Conservation (phyloP, 2,888 invertebrate genomes). For the Chesias legatella region DNA sequence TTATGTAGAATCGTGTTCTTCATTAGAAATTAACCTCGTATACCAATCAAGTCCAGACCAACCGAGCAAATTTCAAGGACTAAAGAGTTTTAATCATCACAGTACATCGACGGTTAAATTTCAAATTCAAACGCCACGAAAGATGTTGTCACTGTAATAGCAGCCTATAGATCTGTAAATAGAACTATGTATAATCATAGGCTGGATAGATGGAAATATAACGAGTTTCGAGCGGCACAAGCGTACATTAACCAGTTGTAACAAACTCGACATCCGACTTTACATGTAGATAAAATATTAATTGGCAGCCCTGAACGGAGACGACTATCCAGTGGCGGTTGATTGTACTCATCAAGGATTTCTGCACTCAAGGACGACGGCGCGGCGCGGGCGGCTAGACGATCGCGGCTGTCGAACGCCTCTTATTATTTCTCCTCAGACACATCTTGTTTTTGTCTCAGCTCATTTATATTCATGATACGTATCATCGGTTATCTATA, state of each 20-base stretch:
- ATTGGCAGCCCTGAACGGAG: slow-evolving; percentile 70
- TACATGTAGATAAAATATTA: slow-evolving; percentile 55
- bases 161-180: slow-evolving; percentile 23
- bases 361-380: slow-evolving; percentile 76
- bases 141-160: slow-evolving; percentile 19
- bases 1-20: too few relatives aligned
- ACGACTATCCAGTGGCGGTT: slow-evolving; percentile 76
- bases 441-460: slow-evolving; percentile 75
- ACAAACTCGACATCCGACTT: slow-evolving; percentile 34
- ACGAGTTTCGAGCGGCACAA: slow-evolving; percentile 37
- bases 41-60: too few relatives aligned
- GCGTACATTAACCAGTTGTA: slow-evolving; percentile 40
- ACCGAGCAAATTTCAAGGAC: too few relatives aligned
- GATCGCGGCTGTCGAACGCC: slow-evolving; percentile 65
- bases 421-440: slow-evolving; percentile 75
- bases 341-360: slow-evolving; percentile 81
- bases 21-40: too few relatives aligned
- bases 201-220: slow-evolving; percentile 33
- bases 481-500: slow-evolving; percentile 71
- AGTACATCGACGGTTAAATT: too few relatives aligned
- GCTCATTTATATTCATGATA: slow-evolving; percentile 78
- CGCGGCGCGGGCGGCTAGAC: slow-evolving; percentile 72
- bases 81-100: too few relatives aligned
- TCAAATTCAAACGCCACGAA: slow-evolving; percentile 10
- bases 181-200: slow-evolving; percentile 25